A percentile compares a stretch with the other conserved stretches of the same genome.
phyloP scores from a whole-genome alignment of 2,113 vertebrate genomes.

The Oxyura jamaicensis region DNA sequence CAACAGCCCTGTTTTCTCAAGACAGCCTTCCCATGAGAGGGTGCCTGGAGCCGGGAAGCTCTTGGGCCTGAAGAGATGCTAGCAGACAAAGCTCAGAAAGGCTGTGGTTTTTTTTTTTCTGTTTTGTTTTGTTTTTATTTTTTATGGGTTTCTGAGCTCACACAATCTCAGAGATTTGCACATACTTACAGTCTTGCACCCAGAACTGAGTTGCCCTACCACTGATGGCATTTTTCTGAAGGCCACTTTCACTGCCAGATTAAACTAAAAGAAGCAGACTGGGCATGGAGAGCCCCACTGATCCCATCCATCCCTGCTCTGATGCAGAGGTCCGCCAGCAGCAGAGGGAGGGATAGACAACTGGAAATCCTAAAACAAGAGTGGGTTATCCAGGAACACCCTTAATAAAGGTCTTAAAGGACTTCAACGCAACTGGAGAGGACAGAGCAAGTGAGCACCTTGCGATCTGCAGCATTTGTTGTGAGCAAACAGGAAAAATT shows the following conservation, averaged over 20 bases:
- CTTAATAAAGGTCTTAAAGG: background rate
- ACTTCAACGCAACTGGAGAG: background rate
- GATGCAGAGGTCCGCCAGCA: background rate
- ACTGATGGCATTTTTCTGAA: background rate
- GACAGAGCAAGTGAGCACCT: background rate
- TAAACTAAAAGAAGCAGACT: background rate
- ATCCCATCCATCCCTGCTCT: background rate
- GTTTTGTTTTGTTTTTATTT: too few relatives aligned
- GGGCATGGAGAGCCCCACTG: background rate
- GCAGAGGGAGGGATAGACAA: background rate
- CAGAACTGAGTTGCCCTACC: background rate
- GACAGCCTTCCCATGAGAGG: background rate
- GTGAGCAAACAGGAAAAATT: background rate
- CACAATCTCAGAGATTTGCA: rapidly evolving
- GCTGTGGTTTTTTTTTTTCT: background rate
- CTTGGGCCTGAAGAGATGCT: background rate
- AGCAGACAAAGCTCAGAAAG: background rate
- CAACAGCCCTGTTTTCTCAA: background rate
- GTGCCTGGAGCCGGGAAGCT: background rate
- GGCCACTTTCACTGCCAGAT: background rate
- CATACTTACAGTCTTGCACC: rapidly evolving
- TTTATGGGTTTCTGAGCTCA: background rate
- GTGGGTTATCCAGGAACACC: rapidly evolving
- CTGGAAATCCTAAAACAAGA: background rate
- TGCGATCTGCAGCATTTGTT: background rate